phyloP scores from a whole-genome alignment of 2,888 invertebrate species.

The Oscheius sp. region DNA sequence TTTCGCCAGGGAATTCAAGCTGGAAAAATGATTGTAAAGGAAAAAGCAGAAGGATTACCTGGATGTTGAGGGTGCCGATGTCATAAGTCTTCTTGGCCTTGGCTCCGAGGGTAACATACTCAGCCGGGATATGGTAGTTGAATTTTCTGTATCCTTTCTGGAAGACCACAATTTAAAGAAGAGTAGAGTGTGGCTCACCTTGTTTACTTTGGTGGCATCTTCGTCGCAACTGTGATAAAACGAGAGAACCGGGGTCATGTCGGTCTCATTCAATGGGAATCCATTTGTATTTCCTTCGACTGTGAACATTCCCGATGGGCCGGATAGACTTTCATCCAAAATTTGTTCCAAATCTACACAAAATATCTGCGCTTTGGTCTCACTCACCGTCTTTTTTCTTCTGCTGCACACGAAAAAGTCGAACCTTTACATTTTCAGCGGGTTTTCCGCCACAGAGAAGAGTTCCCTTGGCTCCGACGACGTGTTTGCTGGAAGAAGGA shows the following conservation, averaged over 20 bases:
- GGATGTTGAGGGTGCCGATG: conserved; percentile 57
- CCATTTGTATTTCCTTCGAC: conserved; percentile 56
- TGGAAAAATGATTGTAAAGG: conserved; percentile 3
- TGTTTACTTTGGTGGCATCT: conserved; percentile 54
- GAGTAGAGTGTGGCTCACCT: conserved; percentile 38
- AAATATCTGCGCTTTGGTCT: neutral
- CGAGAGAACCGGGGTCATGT: conserved; percentile 46
- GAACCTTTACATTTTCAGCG: conserved; percentile 53
- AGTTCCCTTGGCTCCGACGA: conserved; percentile 42
- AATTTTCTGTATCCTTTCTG: conserved; percentile 59
- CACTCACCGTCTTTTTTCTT: conserved; percentile 53
- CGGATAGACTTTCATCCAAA: conserved; percentile 50
- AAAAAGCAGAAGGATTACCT: conserved; percentile 35
- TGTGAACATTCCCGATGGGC: conserved; percentile 57
- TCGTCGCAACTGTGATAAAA: conserved; percentile 60
- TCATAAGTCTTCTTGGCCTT: conserved; percentile 60
- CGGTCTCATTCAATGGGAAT: conserved; percentile 58
- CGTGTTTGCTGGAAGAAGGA: conserved; percentile 24
- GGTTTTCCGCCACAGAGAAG: conserved; percentile 55
- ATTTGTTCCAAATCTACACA: conserved; percentile 52
- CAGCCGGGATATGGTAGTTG: conserved; percentile 51
- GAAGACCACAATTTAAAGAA: neutral
- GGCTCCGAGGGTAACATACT: conserved; percentile 54
- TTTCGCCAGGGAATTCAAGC: conserved; percentile 58
- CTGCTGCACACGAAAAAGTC: conserved; percentile 56